Evolutionary conservation across 2,797 vertebrate genomes (phyloP).

Genomic region (Chelmon rostratus): DNA sequence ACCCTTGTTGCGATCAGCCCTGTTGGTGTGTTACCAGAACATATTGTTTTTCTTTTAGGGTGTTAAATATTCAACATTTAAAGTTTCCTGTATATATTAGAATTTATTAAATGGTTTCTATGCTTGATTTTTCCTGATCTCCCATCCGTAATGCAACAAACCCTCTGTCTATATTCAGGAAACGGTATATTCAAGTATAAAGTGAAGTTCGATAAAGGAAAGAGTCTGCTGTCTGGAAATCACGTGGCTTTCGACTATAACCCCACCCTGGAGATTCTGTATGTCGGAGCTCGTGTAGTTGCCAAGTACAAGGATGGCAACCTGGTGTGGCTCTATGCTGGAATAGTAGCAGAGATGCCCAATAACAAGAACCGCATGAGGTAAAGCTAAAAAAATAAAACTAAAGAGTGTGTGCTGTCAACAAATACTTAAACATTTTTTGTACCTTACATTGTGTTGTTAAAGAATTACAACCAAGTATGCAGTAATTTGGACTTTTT

Average conservation of each 20-base stretch:
- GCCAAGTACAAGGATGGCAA: slow-evolving; percentile 97
- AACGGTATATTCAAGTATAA: slow-evolving; percentile 92
- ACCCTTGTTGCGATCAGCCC: slow-evolving; percentile 92
- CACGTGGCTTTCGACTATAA: slow-evolving; percentile 97
- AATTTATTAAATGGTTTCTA: background rate
- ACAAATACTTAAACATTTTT: background rate
- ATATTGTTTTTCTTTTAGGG: background rate
- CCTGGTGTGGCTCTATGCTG: slow-evolving; percentile 98
- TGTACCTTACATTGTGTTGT: background rate
- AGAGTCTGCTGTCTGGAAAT: slow-evolving; percentile 97
- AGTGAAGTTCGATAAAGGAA: slow-evolving; percentile 98
- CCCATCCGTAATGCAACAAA: slow-evolving; percentile 7
- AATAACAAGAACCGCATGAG: slow-evolving; percentile 97
- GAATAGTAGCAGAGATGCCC: slow-evolving; percentile 97
- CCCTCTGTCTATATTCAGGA: slow-evolving; percentile 77
- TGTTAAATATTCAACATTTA: background rate
- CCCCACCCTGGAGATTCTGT: slow-evolving; percentile 90
- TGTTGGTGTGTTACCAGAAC: slow-evolving; percentile 80
- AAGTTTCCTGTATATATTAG: background rate
- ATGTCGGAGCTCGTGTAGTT: slow-evolving; percentile 95
- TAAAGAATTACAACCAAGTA: background rate
- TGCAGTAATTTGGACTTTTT: background rate
- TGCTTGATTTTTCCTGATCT: background rate
- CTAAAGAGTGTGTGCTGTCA: background rate
- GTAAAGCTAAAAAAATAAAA: slow-evolving; percentile 47